phyloP scores from a whole-genome alignment of 2,113 vertebrate genomes.

The Malurus alboscapulatus region DNA sequence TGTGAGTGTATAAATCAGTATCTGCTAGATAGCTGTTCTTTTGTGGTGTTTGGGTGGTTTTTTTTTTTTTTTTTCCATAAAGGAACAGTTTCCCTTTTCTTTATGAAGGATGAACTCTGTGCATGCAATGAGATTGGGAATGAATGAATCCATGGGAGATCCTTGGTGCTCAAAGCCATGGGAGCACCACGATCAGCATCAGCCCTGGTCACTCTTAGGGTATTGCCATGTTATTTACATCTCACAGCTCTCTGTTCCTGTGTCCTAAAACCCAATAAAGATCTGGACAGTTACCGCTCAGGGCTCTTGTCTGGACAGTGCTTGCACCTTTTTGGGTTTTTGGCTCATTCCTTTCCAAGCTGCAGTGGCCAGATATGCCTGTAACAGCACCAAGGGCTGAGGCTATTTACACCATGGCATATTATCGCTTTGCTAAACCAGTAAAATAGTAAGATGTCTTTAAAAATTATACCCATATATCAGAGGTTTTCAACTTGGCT shows the following conservation, averaged over 20 bases:
- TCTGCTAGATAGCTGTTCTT: conserved; percentile 50
- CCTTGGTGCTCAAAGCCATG: background rate
- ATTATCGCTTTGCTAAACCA: background rate
- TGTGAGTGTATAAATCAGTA: conserved; percentile 60
- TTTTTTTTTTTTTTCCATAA: background rate
- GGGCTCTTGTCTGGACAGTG: background rate
- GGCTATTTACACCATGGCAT: background rate
- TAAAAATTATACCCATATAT: background rate
- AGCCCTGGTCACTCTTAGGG: background rate
- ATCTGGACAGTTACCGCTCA: background rate
- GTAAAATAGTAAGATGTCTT: background rate
- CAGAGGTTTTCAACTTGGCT: background rate
- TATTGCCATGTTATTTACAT: background rate
- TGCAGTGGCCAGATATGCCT: background rate
- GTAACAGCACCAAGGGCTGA: background rate
- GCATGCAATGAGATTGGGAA: background rate
- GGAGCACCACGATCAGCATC: accelerated
- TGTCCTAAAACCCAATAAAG: background rate
- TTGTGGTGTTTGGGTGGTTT: background rate
- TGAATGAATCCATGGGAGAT: background rate
- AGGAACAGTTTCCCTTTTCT: background rate
- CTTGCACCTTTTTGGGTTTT: background rate
- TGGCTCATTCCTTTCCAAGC: background rate
- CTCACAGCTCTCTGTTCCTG: background rate
- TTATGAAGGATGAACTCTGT: background rate